A percentile compares a stretch with the other conserved stretches of the same genome.
Evolutionary conservation across 2,797 vertebrate species (phyloP).

Genomic region (Rhinophrynus dorsalis): DNA sequence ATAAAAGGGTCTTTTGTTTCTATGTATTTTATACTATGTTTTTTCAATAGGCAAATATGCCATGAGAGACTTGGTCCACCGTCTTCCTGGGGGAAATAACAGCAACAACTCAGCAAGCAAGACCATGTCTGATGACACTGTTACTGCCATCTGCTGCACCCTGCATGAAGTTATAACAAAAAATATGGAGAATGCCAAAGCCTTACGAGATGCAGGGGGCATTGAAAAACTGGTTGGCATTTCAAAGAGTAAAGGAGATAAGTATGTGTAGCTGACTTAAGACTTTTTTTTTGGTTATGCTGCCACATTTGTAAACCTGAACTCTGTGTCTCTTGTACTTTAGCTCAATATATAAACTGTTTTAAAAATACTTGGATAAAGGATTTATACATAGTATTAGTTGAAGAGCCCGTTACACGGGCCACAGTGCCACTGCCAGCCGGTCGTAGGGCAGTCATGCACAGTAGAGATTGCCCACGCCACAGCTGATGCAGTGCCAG

Average conservation of each 20-base stretch:
- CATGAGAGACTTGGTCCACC: slow-evolving; percentile 95
- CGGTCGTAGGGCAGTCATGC: too few relatives aligned
- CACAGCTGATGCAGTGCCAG: too few relatives aligned
- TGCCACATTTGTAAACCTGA: too few relatives aligned
- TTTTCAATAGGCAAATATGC: slow-evolving; percentile 88
- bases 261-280: slow-evolving; percentile 74
- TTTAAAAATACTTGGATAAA: too few relatives aligned
- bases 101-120: slow-evolving; percentile 81
- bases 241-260: slow-evolving; percentile 98
- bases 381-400: too few relatives aligned
- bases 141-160: slow-evolving; percentile 94
- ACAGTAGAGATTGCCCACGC: too few relatives aligned
- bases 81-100: slow-evolving; percentile 89
- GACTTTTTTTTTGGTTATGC: slow-evolving; percentile 40
- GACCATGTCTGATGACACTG: slow-evolving; percentile 92
- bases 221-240: slow-evolving; percentile 86
- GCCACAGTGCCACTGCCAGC: too few relatives aligned
- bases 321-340: too few relatives aligned
- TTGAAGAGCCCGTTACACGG: too few relatives aligned
- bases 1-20: too few relatives aligned
- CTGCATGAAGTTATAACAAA: slow-evolving; percentile 97
- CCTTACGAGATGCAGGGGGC: slow-evolving; percentile 93
- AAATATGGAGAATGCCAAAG: slow-evolving; percentile 88
- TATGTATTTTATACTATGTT: neutral
- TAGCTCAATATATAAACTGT: too few relatives aligned